Evolutionary conservation across 2,113 vertebrate genomes (phyloP).

Genomic region (Calyptommatus sinebrachiatus): DNA sequence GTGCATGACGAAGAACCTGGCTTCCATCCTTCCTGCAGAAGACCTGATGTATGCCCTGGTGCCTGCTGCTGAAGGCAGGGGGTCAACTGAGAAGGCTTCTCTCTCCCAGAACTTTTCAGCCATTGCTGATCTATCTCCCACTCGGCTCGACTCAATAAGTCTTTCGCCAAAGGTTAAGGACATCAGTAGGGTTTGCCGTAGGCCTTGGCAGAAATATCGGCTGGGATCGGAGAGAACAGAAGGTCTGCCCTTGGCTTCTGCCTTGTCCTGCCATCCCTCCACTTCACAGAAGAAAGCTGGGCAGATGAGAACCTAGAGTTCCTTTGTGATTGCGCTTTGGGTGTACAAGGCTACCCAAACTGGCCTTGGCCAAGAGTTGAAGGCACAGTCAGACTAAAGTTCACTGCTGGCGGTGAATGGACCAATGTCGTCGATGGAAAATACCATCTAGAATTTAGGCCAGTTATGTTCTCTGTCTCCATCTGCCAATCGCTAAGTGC

Average conservation of each 20-base stretch:
- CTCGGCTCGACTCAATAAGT: slow-evolving; percentile 25
- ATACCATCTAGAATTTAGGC: slow-evolving; percentile 46
- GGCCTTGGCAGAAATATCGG: slow-evolving; percentile 15
- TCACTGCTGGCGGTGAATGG: slow-evolving; percentile 67
- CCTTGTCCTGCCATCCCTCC: slow-evolving; percentile 11
- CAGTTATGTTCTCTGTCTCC: slow-evolving; percentile 34
- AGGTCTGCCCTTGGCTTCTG: not conserved
- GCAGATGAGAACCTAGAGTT: slow-evolving; percentile 21
- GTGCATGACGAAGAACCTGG: slow-evolving; percentile 56
- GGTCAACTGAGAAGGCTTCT: slow-evolving; percentile 12
- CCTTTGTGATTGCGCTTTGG: slow-evolving; percentile 44
- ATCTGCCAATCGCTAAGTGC: slow-evolving; percentile 43
- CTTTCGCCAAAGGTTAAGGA: slow-evolving; percentile 29
- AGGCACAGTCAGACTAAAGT: slow-evolving; percentile 46
- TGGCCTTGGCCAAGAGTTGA: slow-evolving; percentile 33
- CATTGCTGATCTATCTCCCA: not conserved
- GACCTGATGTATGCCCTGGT: not conserved
- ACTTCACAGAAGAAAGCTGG: not conserved
- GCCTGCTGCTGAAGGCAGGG: not conserved
- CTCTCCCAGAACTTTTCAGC: slow-evolving; percentile 24
- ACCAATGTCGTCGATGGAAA: not conserved
- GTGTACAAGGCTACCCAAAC: slow-evolving; percentile 46
- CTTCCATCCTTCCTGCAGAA: slow-evolving; percentile 27
- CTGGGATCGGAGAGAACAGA: not conserved
- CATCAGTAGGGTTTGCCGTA: slow-evolving; percentile 23